phyloP scores from a whole-genome alignment of 1,140 invertebrate genomes.

The Pectinophora gossypiella region DNA sequence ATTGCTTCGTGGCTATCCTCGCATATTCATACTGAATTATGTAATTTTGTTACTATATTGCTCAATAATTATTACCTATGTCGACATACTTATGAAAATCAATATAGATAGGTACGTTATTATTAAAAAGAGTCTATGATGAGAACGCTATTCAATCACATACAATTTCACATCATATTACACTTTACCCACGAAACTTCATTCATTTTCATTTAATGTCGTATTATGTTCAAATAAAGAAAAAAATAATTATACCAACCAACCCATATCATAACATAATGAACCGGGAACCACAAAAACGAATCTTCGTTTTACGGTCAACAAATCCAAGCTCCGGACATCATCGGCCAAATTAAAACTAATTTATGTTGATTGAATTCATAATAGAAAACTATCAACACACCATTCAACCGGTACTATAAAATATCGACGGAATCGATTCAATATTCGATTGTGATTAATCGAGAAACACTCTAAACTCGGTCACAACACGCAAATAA shows the following conservation, averaged over 20 bases:
- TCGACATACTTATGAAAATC: no score
- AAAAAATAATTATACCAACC: slow-evolving; percentile 28
- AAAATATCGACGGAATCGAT: slow-evolving; percentile 34
- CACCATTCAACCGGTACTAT: slow-evolving; percentile 34
- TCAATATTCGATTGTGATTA: slow-evolving; percentile 47
- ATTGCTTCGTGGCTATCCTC: no score
- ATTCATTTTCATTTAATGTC: not conserved
- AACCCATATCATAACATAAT: slow-evolving; percentile 22
- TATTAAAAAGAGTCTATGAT: no score
- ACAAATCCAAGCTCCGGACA: slow-evolving; percentile 41
- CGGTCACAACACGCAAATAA: slow-evolving; percentile 51
- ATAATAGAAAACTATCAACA: slow-evolving; percentile 68
- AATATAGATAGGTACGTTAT: no score
- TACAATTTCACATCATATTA: no score
- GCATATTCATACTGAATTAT: no score
- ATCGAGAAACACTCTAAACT: slow-evolving; percentile 56
- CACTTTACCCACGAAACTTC: no score
- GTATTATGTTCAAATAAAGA: slow-evolving; percentile 27
- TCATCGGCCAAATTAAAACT: slow-evolving; percentile 59
- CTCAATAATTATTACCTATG: no score
- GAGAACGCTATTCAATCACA: no score
- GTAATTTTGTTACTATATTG: no score
- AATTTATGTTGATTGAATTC: slow-evolving; percentile 70
- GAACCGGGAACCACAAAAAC: slow-evolving; percentile 41
- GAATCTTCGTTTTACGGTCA: slow-evolving; percentile 46